phyloP scores from a whole-genome alignment of 2,888 invertebrate species.

The Caenorhabditis japonica region DNA sequence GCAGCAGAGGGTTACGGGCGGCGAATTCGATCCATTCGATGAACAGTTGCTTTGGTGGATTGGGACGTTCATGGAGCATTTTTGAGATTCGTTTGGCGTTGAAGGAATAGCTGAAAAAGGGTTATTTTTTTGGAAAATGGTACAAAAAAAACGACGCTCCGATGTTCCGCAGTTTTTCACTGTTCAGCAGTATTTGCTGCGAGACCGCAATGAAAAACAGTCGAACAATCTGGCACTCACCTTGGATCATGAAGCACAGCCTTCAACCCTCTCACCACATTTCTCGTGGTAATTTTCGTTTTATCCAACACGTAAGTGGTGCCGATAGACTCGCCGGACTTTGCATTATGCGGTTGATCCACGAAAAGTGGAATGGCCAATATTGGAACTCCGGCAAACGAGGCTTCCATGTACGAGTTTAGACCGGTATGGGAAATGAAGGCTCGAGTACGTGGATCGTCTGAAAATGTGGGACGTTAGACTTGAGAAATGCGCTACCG shows the following conservation, averaged over 20 bases:
- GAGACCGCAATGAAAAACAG: background rate
- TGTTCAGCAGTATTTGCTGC: too few relatives aligned
- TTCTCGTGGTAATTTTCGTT: constrained; percentile 22
- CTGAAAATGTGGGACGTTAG: too few relatives aligned
- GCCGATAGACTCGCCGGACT: constrained; percentile 26
- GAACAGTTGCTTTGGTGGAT: constrained; percentile 33
- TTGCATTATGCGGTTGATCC: constrained; percentile 58
- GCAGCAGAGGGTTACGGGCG: constrained; percentile 40
- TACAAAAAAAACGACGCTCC: too few relatives aligned
- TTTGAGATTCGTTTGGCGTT: constrained; percentile 45
- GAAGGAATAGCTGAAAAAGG: constrained; percentile 21
- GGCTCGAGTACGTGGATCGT: constrained; percentile 41
- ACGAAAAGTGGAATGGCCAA: constrained; percentile 62
- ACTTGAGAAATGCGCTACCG: too few relatives aligned
- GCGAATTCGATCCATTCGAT: constrained; percentile 55
- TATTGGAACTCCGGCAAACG: constrained; percentile 62
- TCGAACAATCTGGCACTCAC: constrained; percentile 8
- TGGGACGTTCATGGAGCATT: constrained; percentile 44
- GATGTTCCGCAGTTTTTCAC: too few relatives aligned
- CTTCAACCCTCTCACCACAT: constrained; percentile 30
- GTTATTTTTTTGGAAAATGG: too few relatives aligned
- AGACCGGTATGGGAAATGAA: constrained; percentile 66
- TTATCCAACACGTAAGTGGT: constrained; percentile 48
- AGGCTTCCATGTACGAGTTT: constrained; percentile 62
- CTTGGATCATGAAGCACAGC: constrained; percentile 31